A percentile compares a stretch with the other conserved stretches of the same genome.
Evolutionary conservation across 2,888 invertebrate genomes (phyloP).

Genomic region (Chrysomela aeneicollis): DNA sequence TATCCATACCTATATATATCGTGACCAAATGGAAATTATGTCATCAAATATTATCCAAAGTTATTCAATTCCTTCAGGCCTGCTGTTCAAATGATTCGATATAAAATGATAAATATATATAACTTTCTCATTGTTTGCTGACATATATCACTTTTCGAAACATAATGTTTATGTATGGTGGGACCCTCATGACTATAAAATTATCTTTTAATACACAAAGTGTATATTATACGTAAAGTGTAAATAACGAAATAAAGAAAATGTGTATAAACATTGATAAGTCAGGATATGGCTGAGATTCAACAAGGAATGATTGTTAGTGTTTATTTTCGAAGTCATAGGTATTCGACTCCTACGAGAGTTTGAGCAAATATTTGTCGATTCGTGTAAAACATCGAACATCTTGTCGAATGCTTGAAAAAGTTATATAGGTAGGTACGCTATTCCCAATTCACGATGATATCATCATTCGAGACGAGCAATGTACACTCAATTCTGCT

Average conservation of each 20-base stretch:
- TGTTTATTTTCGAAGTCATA: neutral
- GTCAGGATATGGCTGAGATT: conserved; percentile 2
- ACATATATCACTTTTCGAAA: no score
- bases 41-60: no score
- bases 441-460: neutral
- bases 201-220: conserved; percentile 5
- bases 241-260: conserved; percentile 3
- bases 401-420: neutral
- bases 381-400: conserved; percentile 2
- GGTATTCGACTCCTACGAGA: neutral
- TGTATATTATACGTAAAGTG: neutral
- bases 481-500: neutral
- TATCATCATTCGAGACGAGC: neutral
- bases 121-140: no score
- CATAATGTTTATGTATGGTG: no score
- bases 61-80: no score
- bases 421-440: neutral
- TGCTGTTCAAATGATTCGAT: no score
- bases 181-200: neutral
- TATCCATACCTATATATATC: no score
- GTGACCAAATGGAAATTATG: no score
- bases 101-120: no score
- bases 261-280: conserved; percentile 4
- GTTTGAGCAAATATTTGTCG: neutral
- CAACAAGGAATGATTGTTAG: conserved; percentile 2